Percentiles rank a stretch among this genome's conserved stretches.
phyloP scores from a whole-genome alignment of 1,140 invertebrate genomes.

The Harlomillsia oculata region DNA sequence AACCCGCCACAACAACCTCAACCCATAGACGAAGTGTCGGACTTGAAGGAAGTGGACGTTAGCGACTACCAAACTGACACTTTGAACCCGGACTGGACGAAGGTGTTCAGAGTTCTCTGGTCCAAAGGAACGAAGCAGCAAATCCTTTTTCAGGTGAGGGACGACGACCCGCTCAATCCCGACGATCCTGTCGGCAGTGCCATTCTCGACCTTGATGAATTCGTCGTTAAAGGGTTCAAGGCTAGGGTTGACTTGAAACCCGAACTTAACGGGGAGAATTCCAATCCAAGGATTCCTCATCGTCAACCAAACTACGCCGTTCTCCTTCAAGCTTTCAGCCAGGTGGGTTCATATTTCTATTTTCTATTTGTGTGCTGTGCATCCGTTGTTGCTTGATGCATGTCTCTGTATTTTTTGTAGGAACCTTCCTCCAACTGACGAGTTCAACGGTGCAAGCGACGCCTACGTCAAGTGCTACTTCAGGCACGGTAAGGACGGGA shows the following conservation, averaged over 20 bases:
- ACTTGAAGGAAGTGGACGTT: neutral
- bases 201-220: slow-evolving; percentile 19
- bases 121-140: slow-evolving; percentile 23
- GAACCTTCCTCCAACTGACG: slow-evolving; percentile 24
- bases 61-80: slow-evolving; percentile 13
- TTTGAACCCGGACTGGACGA: slow-evolving; percentile 17
- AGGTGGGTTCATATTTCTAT: slow-evolving; percentile 8
- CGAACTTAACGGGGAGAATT: neutral
- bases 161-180: slow-evolving; percentile 19
- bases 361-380: neutral
- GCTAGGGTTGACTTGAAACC: slow-evolving; percentile 8
- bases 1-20: no score
- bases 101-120: slow-evolving; percentile 19
- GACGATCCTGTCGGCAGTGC: slow-evolving; percentile 19
- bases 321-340: slow-evolving; percentile 17
- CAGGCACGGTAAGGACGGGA: slow-evolving; percentile 18
- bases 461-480: slow-evolving; percentile 31
- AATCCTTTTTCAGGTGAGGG: slow-evolving; percentile 16
- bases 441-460: slow-evolving; percentile 22
- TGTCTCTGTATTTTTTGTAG: slow-evolving; percentile 10
- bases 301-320: slow-evolving; percentile 16
- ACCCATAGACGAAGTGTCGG: no score
- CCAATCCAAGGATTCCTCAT: slow-evolving; percentile 9
- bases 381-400: neutral
- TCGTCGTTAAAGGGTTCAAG: slow-evolving; percentile 7